Conservation (phyloP, 2,888 invertebrate species). For the Chaitophorus viminalis region DNA sequence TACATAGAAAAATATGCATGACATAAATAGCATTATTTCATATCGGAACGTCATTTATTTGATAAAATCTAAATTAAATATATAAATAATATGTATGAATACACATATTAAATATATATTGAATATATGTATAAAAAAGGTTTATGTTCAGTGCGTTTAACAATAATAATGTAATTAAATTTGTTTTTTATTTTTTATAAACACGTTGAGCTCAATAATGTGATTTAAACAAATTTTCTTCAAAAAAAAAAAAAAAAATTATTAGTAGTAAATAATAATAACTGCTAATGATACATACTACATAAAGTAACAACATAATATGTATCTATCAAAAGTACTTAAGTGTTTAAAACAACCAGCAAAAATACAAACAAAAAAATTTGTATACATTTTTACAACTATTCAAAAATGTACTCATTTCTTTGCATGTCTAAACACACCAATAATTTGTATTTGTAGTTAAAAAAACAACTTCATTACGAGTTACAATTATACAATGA, state of each 20-base stretch:
- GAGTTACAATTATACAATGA: constrained; percentile 18
- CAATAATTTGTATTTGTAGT: constrained; percentile 5
- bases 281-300: constrained; percentile 40
- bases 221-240: constrained; percentile 9
- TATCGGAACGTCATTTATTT: constrained; percentile 15
- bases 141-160: constrained; percentile 51
- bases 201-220: constrained; percentile 48
- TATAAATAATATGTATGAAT: background rate
- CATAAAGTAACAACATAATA: background rate
- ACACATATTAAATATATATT: background rate
- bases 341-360: background rate
- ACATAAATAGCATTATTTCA: constrained; percentile 32
- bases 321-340: constrained; percentile 17
- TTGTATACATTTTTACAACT: constrained; percentile 1
- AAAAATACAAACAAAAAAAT: constrained; percentile 27
- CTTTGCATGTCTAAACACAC: constrained; percentile 9
- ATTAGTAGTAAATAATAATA: constrained; percentile 23
- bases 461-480: constrained; percentile 32
- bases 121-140: background rate
- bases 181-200: constrained; percentile 12
- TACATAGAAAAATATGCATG: constrained; percentile 20
- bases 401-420: background rate
- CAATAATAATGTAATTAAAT: constrained; percentile 13
- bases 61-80: constrained; percentile 37
- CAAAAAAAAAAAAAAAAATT: constrained; percentile 29